Conservation (phyloP, 2,113 vertebrate genomes). For the Xiphias gladius region DNA sequence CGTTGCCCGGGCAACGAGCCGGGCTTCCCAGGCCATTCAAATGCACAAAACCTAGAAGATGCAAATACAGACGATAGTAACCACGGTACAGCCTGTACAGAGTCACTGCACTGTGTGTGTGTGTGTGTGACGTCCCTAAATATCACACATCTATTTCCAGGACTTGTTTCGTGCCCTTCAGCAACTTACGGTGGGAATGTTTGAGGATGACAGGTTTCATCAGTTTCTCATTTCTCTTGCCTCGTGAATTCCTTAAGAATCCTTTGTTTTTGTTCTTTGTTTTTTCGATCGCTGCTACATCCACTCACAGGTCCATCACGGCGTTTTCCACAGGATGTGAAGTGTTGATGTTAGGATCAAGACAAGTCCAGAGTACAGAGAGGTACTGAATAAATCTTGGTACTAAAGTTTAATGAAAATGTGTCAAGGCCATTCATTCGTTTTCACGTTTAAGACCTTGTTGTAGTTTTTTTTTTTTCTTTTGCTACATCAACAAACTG, state of each 20-base stretch:
- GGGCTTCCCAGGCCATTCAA: constrained; percentile 2
- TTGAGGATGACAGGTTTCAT: not conserved
- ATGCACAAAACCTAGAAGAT: not conserved
- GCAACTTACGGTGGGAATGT: not conserved
- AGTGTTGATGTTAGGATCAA: not conserved
- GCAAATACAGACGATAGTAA: not conserved
- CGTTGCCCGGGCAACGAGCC: constrained; percentile 22
- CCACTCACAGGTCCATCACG: not conserved
- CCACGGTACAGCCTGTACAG: not conserved
- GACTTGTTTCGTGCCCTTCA: not conserved
- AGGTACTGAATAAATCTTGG: not conserved
- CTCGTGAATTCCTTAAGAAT: not conserved
- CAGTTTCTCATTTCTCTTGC: not conserved
- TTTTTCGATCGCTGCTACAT: not conserved
- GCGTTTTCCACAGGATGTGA: not conserved
- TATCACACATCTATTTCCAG: too few relatives aligned
- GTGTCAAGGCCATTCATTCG: not conserved
- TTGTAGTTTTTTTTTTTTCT: too few relatives aligned
- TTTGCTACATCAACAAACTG: too few relatives aligned
- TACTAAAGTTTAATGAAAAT: not conserved
- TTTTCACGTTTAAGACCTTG: not conserved
- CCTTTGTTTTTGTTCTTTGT: not conserved
- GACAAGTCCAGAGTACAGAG: not conserved
- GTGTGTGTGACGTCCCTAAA: too few relatives aligned
- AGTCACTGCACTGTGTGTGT: not conserved